Evolutionary conservation across 2,797 vertebrate species (phyloP).

Genomic region (Liparis tanakae): DNA sequence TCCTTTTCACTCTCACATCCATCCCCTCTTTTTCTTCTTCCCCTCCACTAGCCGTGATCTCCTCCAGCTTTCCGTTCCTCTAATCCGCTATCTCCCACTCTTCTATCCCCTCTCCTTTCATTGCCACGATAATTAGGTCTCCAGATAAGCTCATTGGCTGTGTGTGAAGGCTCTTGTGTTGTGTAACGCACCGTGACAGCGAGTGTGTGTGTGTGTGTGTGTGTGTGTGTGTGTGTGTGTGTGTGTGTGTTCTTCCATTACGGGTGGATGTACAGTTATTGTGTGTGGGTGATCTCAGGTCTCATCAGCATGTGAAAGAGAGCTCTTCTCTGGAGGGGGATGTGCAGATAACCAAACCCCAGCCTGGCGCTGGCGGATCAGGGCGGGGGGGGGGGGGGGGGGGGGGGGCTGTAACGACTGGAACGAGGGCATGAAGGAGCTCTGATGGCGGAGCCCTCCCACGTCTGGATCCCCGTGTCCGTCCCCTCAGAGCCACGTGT

Average conservation of each 20-base stretch:
- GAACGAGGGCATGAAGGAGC: slow-evolving; percentile 39
- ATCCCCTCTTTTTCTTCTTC: slow-evolving; percentile 14
- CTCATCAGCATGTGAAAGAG: slow-evolving; percentile 77
- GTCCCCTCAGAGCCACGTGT: slow-evolving; percentile 49
- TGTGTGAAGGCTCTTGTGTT: slow-evolving; percentile 51
- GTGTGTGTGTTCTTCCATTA: slow-evolving; percentile 16
- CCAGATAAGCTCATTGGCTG: slow-evolving; percentile 64
- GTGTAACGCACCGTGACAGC: slow-evolving; percentile 51
- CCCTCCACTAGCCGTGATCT: not conserved
- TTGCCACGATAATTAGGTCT: slow-evolving; percentile 68
- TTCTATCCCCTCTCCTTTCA: slow-evolving; percentile 45
- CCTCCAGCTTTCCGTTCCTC: slow-evolving; percentile 22
- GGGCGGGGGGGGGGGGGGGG: not conserved
- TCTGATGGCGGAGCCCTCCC: slow-evolving; percentile 19
- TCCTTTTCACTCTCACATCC: slow-evolving; percentile 18
- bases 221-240: slow-evolving; percentile 12
- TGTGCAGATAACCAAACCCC: slow-evolving; percentile 52
- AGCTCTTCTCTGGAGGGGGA: slow-evolving; percentile 47
- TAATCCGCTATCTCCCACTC: slow-evolving; percentile 45
- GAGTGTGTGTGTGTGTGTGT: slow-evolving; percentile 14
- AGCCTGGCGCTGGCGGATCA: slow-evolving; percentile 4
- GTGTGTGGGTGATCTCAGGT: slow-evolving; percentile 47
- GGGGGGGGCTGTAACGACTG: slow-evolving; percentile 36
- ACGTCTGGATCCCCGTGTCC: slow-evolving; percentile 22
- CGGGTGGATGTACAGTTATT: slow-evolving; percentile 43